phyloP scores from a whole-genome alignment of 2,888 invertebrate genomes.

The Acleris sparsana region DNA sequence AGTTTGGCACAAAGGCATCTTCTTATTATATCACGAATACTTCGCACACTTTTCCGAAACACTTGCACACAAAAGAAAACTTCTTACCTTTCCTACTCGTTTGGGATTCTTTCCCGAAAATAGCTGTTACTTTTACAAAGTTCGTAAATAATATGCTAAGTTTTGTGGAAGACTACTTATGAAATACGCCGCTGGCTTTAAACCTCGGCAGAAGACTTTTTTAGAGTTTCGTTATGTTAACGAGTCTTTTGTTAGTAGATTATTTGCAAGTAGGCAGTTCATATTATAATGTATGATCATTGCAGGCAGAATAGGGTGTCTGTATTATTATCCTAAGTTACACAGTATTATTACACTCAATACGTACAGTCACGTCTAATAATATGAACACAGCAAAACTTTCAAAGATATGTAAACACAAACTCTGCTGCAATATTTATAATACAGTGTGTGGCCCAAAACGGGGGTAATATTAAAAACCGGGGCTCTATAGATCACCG shows the following conservation, averaged over 20 bases:
- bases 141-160: conserved; percentile 36
- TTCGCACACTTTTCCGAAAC: conserved; percentile 32
- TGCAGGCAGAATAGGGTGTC: no score
- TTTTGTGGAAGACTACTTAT: conserved; percentile 29
- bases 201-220: conserved; percentile 21
- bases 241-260: background rate
- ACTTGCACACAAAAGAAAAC: conserved; percentile 29
- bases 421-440: no score
- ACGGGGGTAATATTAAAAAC: no score
- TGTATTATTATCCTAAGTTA: no score
- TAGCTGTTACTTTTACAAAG: conserved; percentile 34
- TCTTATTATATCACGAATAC: conserved; percentile 29
- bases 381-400: no score
- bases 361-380: no score
- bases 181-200: conserved; percentile 34
- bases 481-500: no score
- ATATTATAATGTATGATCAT: background rate
- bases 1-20: conserved; percentile 21
- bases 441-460: no score
- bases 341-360: no score
- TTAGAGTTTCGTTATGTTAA: conserved; percentile 3
- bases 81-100: conserved; percentile 31
- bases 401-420: no score
- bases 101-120: conserved; percentile 30
- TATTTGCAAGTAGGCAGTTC: background rate